Percentiles rank a stretch among this genome's conserved stretches.
These are phyloP conservation scores for Platygyra sinensis DNA, from an alignment of 64 coral and sea anemone genomes.

Conservation along the genomic window DNA sequence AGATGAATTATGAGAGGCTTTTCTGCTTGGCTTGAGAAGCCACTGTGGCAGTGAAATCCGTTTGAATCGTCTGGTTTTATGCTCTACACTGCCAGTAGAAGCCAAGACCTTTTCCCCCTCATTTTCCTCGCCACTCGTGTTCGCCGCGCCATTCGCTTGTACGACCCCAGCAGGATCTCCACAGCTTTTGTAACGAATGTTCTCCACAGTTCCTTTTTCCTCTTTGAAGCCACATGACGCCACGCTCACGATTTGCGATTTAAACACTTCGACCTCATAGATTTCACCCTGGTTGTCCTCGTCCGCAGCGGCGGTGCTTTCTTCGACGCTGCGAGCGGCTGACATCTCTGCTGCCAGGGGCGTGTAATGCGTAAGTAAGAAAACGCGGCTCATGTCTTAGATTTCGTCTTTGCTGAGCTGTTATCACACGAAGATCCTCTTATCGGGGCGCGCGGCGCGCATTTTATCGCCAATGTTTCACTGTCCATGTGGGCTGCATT, in stretches of 20 bases:
- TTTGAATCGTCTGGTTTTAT: constrained; percentile 48
- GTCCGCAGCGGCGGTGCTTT: background rate
- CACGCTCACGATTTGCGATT: constrained; percentile 19
- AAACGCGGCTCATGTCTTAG: constrained; percentile 31
- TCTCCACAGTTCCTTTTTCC: constrained; percentile 6
- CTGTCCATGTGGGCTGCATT: background rate
- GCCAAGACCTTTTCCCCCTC: background rate
- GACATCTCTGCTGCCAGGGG: constrained; percentile 1
- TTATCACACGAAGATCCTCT: constrained; percentile 34
- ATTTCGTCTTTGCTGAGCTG: constrained; percentile 26
- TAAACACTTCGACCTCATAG: constrained; percentile 33
- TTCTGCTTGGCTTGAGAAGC: constrained; percentile 59
- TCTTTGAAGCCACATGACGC: constrained; percentile 10
- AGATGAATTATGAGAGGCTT: constrained; percentile 26
- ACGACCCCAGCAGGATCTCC: background rate
- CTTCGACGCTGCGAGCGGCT: background rate
- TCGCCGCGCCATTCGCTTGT: background rate
- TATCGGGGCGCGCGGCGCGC: constrained; percentile 11
- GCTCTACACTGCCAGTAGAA: background rate
- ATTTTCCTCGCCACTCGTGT: background rate
- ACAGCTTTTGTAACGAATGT: constrained; percentile 37
- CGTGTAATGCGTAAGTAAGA: constrained; percentile 1
- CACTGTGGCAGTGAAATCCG: constrained; percentile 62
- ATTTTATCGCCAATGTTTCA: background rate
- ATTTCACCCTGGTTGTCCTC: background rate